These are phyloP conservation scores for Crocidura indochinensis DNA, from an alignment of 2,797 vertebrate species.

Conservation along the genomic window DNA sequence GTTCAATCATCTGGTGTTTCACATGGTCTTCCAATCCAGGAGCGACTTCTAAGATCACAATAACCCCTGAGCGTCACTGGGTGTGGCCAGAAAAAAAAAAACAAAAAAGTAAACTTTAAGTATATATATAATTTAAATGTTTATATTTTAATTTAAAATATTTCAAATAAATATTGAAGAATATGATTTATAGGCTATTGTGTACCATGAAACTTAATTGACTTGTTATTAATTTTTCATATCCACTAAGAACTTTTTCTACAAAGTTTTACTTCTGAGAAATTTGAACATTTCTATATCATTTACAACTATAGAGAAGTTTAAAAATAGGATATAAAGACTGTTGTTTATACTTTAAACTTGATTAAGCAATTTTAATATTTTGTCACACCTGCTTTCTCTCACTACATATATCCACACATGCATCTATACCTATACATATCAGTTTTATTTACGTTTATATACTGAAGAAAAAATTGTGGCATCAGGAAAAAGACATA, in stretches of 20 bases:
- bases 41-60: too few relatives aligned
- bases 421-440: fast-evolving
- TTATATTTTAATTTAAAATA: constrained; percentile 50
- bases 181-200: neutral
- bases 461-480: neutral
- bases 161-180: neutral
- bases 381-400: neutral
- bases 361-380: neutral
- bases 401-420: neutral
- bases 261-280: constrained; percentile 33
- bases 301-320: neutral
- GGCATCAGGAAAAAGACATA: neutral
- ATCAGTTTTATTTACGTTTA: neutral
- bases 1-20: too few relatives aligned
- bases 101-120: constrained; percentile 5
- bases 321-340: neutral
- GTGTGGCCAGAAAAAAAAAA: too few relatives aligned
- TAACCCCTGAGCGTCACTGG: too few relatives aligned
- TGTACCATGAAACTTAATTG: neutral
- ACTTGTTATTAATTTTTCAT: constrained; percentile 35
- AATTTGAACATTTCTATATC: neutral
- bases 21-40: too few relatives aligned
- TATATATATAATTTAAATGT: neutral
- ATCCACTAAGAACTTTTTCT: neutral
- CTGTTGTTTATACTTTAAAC: neutral